These are phyloP conservation scores for Mormyrus iriodes DNA, from an alignment of 2,113 vertebrate genomes.

Conservation along the genomic window DNA sequence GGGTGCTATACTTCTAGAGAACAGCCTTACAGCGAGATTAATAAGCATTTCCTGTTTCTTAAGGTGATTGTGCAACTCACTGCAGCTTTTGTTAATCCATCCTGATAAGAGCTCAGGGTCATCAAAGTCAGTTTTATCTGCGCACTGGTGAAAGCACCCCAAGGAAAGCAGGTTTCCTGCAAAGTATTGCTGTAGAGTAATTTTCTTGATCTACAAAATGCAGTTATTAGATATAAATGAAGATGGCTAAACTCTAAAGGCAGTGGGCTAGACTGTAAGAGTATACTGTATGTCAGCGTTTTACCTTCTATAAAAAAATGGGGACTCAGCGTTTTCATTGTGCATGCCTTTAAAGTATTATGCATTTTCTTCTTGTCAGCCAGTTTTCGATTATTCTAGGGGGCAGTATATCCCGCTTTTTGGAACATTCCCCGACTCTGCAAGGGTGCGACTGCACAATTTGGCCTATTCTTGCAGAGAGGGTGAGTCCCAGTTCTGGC, in stretches of 20 bases:
- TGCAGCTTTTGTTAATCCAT: not conserved
- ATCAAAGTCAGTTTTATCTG: not conserved
- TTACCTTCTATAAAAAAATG: not conserved
- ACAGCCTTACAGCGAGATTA: not conserved
- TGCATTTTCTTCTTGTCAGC: not conserved
- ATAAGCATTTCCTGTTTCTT: not conserved
- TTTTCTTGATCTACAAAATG: conserved; percentile 1
- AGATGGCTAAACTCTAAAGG: not conserved
- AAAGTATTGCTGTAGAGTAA: not conserved
- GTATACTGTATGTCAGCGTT: conserved; percentile 3
- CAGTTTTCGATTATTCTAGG: not conserved
- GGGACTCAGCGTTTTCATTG: not conserved
- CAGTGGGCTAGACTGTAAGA: not conserved
- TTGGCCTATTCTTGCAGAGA: not conserved
- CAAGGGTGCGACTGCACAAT: not conserved
- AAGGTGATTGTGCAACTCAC: not conserved
- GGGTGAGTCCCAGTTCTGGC: not conserved
- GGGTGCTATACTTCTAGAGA: not conserved
- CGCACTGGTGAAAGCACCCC: not conserved
- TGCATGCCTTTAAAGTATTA: not conserved
- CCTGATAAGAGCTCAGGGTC: not conserved
- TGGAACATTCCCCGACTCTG: not conserved
- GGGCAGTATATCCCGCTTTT: not conserved
- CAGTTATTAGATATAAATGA: conserved; percentile 7
- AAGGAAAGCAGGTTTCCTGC: not conserved